phyloP scores from a whole-genome alignment of 2,113 vertebrate species.

The Vulpes ferrilata region DNA sequence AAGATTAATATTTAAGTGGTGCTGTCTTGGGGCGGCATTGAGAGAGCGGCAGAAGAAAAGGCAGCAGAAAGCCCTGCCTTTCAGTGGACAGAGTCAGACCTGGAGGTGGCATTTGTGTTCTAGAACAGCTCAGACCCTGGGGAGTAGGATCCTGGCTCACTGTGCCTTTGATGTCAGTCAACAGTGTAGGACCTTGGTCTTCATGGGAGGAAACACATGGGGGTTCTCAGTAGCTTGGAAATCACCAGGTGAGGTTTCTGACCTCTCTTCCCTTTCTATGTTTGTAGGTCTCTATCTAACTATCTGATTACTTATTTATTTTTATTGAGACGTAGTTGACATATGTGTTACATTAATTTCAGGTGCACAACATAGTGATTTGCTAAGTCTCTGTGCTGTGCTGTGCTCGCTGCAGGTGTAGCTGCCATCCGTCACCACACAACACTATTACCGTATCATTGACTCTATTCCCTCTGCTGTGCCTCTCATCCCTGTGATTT shows the following conservation, averaged over 20 bases:
- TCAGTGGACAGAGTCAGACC: neutral
- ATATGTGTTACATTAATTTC: neutral
- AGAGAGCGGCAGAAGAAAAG: neutral
- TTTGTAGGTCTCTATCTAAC: neutral
- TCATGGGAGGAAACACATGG: neutral
- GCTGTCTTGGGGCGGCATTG: neutral
- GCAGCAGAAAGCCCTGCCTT: neutral
- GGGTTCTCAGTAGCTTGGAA: neutral
- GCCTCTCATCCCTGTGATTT: neutral
- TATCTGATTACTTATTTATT: neutral
- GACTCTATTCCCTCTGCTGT: neutral
- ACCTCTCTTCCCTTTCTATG: neutral
- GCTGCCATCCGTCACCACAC: neutral
- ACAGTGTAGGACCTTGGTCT: neutral
- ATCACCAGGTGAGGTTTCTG: neutral
- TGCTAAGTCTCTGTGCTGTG: neutral
- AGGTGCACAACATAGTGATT: neutral
- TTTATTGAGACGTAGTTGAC: neutral
- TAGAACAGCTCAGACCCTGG: accelerated
- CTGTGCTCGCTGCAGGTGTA: neutral
- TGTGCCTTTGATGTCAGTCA: accelerated
- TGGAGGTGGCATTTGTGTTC: accelerated
- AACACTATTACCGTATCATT: neutral
- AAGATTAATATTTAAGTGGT: neutral
- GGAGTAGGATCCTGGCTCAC: neutral